phyloP scores from a whole-genome alignment of 1,140 invertebrate species.

The Akabosia matsudoensis region DNA sequence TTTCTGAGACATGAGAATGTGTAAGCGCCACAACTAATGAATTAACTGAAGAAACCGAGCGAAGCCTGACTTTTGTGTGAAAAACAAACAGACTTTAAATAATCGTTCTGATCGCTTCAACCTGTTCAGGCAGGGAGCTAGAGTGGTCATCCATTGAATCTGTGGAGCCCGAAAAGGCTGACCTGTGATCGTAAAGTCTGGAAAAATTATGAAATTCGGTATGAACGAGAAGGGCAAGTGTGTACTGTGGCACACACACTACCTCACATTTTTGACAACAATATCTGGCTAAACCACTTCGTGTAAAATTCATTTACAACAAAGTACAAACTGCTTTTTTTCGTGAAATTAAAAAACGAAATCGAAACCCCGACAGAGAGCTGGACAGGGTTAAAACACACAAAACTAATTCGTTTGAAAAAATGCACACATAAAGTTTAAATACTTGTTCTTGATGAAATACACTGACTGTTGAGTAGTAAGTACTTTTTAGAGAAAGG shows the following conservation, averaged over 20 bases:
- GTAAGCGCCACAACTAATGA: background rate
- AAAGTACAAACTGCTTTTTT: constrained; percentile 18
- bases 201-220: constrained; percentile 12
- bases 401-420: too few species aligned
- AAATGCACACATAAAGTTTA: too few species aligned
- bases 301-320: constrained; percentile 25
- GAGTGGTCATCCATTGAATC: background rate
- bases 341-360: constrained; percentile 24
- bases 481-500: too few species aligned
- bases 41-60: constrained; percentile 7
- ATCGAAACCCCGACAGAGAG: background rate
- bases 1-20: background rate
- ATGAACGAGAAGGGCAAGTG: background rate
- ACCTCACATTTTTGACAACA: background rate
- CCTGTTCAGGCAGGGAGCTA: background rate
- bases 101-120: background rate
- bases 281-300: constrained; percentile 15
- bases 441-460: too few species aligned
- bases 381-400: too few species aligned
- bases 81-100: background rate
- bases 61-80: background rate
- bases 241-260: background rate
- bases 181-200: constrained; percentile 15
- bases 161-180: constrained; percentile 13
- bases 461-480: too few species aligned